Evolutionary conservation across 2,888 invertebrate species (phyloP).

Genomic region (Orthosia incerta): DNA sequence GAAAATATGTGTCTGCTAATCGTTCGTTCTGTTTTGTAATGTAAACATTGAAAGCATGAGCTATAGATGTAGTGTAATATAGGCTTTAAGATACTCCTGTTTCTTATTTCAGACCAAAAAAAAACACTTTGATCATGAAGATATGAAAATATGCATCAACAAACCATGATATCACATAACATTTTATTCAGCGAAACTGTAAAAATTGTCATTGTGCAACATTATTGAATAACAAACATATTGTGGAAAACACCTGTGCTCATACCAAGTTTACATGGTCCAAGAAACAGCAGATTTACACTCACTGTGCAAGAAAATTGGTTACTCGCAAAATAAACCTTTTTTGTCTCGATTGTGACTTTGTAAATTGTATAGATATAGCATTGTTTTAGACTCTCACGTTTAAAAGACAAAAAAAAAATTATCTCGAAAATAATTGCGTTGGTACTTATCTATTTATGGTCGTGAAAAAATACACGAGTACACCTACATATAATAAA

Average conservation of each 20-base stretch:
- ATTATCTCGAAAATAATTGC: constrained; percentile 24
- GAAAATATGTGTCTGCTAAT: no score
- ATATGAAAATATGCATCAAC: constrained; percentile 1
- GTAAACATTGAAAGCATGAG: background rate
- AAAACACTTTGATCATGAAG: constrained; percentile 9
- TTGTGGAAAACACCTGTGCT: constrained; percentile 40
- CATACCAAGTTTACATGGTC: constrained; percentile 5
- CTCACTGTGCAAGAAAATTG: constrained; percentile 44
- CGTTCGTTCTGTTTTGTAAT: no score
- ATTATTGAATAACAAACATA: constrained; percentile 44
- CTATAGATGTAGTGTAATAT: background rate
- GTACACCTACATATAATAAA: background rate
- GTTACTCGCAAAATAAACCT: constrained; percentile 14
- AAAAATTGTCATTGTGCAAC: constrained; percentile 41
- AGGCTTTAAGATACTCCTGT: background rate
- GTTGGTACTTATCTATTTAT: background rate
- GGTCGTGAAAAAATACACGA: background rate
- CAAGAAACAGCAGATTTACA: constrained; percentile 32
- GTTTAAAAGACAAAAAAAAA: constrained; percentile 31
- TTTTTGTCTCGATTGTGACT: background rate
- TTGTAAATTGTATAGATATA: background rate
- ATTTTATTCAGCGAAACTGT: constrained; percentile 11
- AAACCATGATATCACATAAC: constrained; percentile 27
- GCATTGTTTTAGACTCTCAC: constrained; percentile 41
- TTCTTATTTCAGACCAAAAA: constrained; percentile 9